Conservation (phyloP, 2,888 invertebrate species). For the Lepidochrysops patricia region DNA sequence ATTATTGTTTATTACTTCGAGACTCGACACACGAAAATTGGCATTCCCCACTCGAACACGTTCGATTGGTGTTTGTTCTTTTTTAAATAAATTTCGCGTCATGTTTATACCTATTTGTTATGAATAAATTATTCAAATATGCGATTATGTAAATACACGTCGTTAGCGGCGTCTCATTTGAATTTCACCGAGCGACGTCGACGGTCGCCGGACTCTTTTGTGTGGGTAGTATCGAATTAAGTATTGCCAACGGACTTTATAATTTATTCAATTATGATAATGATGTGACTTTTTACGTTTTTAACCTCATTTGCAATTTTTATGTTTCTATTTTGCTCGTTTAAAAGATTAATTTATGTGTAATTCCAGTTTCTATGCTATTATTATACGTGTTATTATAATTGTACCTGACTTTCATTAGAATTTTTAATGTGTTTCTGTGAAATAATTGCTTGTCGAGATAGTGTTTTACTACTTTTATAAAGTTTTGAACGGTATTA, state of each 20-base stretch:
- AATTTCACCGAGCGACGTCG: conserved; percentile 59
- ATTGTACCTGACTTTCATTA: neutral
- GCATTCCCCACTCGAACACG: neutral
- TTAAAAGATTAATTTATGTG: conserved; percentile 5
- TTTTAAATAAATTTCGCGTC: conserved; percentile 18
- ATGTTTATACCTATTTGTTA: conserved; percentile 53
- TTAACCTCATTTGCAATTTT: conserved; percentile 20
- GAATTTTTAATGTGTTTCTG: neutral
- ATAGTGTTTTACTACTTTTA: neutral
- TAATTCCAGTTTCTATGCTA: neutral
- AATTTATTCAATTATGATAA: conserved; percentile 27
- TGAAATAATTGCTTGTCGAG: neutral
- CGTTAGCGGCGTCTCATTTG: conserved; percentile 61
- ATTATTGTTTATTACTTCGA: neutral
- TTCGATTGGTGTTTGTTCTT: neutral
- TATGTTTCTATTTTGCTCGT: conserved; percentile 11
- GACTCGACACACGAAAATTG: neutral
- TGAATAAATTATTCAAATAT: conserved; percentile 53
- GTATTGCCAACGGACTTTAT: conserved; percentile 30
- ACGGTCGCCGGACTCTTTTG: conserved; percentile 46
- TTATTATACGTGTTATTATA: neutral
- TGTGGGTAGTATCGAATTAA: conserved; percentile 44
- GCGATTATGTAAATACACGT: conserved; percentile 62
- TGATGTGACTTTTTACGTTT: conserved; percentile 22
- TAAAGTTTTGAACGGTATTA: neutral